phyloP scores from a whole-genome alignment of 35 echinoderm and acorn worm species.

The Heliocidaris tuberculata region DNA sequence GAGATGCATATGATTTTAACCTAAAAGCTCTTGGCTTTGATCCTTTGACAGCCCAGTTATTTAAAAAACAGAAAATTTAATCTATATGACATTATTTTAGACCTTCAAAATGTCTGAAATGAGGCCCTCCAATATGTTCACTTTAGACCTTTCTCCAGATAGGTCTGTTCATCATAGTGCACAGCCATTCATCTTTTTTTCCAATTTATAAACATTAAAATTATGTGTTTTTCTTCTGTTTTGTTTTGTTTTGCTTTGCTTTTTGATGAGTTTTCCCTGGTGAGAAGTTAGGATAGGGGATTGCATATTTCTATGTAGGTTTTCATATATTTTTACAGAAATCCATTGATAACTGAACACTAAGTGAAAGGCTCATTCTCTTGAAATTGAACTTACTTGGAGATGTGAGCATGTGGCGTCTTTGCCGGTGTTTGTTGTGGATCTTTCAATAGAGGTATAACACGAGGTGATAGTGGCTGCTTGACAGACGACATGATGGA shows the following conservation, averaged over 20 bases:
- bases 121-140: no score
- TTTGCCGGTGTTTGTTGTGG: conserved; percentile 5
- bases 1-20: not conserved
- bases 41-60: no score
- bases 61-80: no score
- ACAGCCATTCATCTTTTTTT: no score
- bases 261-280: no score
- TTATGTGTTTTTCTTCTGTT: no score
- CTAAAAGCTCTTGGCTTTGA: not conserved
- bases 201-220: no score
- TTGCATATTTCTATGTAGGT: not conserved
- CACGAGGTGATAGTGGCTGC: conserved; percentile 26
- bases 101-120: no score
- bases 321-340: not conserved
- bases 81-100: no score
- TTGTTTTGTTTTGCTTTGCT: no score
- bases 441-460: conserved; percentile 27
- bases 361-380: not conserved
- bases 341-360: not conserved
- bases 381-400: not conserved
- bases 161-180: no score
- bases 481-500: not conserved
- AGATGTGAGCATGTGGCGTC: conserved; percentile 43
- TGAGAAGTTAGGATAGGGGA: not conserved
- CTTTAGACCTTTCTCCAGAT: no score